phyloP scores from a whole-genome alignment of 2,888 invertebrate genomes.

The Leptopterna dolabrata region DNA sequence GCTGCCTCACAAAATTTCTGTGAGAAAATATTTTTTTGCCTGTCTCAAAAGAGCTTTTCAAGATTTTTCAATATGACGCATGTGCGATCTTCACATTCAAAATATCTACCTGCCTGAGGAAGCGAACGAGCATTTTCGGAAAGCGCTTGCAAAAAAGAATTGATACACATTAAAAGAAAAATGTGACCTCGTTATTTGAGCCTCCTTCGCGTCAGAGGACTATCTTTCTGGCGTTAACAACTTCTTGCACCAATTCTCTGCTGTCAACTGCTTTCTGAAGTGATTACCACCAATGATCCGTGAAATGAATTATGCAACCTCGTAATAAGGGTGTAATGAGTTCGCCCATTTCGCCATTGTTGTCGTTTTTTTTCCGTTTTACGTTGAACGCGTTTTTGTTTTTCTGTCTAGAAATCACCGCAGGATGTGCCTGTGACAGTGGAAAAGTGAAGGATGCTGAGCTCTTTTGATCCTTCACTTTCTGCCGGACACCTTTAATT shows the following conservation, averaged over 20 bases:
- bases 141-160: too few relatives aligned
- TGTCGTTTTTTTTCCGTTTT: neutral
- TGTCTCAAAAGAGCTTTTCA: too few relatives aligned
- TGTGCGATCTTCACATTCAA: too few relatives aligned
- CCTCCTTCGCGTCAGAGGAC: too few relatives aligned
- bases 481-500: constrained; percentile 53
- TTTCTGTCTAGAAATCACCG: constrained; percentile 35
- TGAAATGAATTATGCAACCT: neutral
- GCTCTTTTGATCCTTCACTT: constrained; percentile 59
- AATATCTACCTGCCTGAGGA: too few relatives aligned
- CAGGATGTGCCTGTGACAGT: constrained; percentile 59
- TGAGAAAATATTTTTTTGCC: too few relatives aligned
- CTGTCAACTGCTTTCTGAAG: neutral
- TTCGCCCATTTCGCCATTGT: neutral
- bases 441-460: constrained; percentile 60
- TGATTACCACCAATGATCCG: neutral
- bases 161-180: too few relatives aligned
- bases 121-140: too few relatives aligned
- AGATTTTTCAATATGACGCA: too few relatives aligned
- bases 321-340: neutral
- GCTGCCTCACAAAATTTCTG: too few relatives aligned
- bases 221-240: too few relatives aligned
- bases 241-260: neutral
- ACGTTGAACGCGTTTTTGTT: neutral
- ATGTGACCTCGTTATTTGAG: too few relatives aligned